Evolutionary conservation across 2,797 vertebrate species (phyloP).

Genomic region (Pangasius mekongensis): DNA sequence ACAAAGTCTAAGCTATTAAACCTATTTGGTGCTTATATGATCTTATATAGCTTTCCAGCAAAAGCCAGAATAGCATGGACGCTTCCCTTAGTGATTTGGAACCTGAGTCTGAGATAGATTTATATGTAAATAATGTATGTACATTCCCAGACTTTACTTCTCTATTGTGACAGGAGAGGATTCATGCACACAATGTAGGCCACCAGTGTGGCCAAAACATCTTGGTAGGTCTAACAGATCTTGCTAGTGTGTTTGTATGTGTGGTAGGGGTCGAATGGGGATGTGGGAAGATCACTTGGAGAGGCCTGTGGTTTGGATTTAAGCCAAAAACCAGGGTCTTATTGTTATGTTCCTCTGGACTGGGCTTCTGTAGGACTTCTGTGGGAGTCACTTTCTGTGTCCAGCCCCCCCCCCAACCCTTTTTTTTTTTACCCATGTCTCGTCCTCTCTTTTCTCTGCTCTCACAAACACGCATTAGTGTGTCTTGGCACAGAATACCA

Average conservation of each 20-base stretch:
- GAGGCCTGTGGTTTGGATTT: constrained; percentile 66
- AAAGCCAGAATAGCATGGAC: not conserved
- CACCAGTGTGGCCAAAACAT: constrained; percentile 64
- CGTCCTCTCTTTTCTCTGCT: constrained; percentile 13
- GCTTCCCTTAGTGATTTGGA: constrained; percentile 49
- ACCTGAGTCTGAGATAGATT: constrained; percentile 26
- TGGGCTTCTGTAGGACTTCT: constrained; percentile 40
- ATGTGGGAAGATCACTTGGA: constrained; percentile 2
- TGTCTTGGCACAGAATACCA: constrained; percentile 66
- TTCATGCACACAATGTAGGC: constrained; percentile 59
- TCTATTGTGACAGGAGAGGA: constrained; percentile 41
- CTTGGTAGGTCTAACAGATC: constrained; percentile 73
- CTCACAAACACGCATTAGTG: constrained; percentile 46
- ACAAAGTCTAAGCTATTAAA: not conserved
- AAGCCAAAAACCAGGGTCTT: constrained; percentile 55
- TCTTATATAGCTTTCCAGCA: not conserved
- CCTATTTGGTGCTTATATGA: not conserved
- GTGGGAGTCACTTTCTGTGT: constrained; percentile 24
- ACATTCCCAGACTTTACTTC: constrained; percentile 68
- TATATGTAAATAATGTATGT: constrained; percentile 66
- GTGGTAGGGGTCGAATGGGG: constrained; percentile 10
- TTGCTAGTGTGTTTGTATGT: constrained; percentile 23
- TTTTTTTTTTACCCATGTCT: constrained; percentile 22
- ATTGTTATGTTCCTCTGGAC: constrained; percentile 61
- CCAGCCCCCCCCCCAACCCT: not conserved